phyloP scores from a whole-genome alignment of 2,797 vertebrate genomes.

The Sebastes vulpes region DNA sequence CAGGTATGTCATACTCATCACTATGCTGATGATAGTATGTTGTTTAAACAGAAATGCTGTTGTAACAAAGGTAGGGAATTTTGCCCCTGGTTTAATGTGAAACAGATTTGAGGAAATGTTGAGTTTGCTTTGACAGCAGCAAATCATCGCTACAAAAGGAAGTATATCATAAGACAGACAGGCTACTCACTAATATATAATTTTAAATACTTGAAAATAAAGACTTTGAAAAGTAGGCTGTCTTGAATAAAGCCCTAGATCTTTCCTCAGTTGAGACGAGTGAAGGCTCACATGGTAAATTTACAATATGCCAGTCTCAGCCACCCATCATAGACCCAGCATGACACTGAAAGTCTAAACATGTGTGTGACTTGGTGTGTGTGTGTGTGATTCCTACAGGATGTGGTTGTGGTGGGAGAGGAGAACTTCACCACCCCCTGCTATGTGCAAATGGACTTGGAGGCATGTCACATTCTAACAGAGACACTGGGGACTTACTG shows the following conservation, averaged over 20 bases:
- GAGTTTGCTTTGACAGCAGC: constrained; percentile 6
- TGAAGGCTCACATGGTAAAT: not conserved
- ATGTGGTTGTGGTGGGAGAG: constrained; percentile 95
- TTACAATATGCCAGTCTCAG: not conserved
- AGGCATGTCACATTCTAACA: constrained; percentile 97
- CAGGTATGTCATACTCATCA: not conserved
- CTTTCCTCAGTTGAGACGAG: not conserved
- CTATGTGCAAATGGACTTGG: constrained; percentile 95
- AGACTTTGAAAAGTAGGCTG: not conserved
- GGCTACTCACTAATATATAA: not conserved
- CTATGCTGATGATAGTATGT: not conserved
- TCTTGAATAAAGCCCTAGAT: not conserved
- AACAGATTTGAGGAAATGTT: not conserved
- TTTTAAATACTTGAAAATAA: not conserved
- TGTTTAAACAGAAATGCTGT: not conserved
- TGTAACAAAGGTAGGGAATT: not conserved
- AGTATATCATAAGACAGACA: not conserved
- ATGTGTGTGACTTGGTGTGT: not conserved
- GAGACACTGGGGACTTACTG: constrained; percentile 95
- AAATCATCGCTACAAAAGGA: not conserved
- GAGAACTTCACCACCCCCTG: constrained; percentile 98
- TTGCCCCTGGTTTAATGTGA: not conserved
- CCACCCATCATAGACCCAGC: not conserved
- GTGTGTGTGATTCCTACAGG: constrained; percentile 80
- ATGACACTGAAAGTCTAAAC: not conserved